A percentile compares a stretch with the other conserved stretches of the same genome.
These are phyloP conservation scores for Caenorhabditis sp. DNA, from an alignment of 2,888 invertebrate species.

Conservation along the genomic window DNA sequence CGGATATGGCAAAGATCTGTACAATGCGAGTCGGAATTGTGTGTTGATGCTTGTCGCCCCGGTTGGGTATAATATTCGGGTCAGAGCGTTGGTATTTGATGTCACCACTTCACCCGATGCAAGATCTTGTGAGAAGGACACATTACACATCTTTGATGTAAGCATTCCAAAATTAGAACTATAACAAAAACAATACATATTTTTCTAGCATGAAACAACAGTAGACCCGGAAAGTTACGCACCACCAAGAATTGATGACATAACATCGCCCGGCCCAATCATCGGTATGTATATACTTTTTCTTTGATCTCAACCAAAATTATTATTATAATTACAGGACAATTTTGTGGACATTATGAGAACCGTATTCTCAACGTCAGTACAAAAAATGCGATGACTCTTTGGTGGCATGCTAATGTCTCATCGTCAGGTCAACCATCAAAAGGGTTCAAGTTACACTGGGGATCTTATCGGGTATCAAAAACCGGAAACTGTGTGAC, in stretches of 20 bases:
- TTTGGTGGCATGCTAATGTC: conserved; percentile 58
- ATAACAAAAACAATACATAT: neutral
- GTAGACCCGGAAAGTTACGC: conserved; percentile 45
- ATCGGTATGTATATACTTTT: conserved; percentile 43
- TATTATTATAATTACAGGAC: conserved; percentile 42
- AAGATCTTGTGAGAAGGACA: conserved; percentile 47
- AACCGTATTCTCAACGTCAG: conserved; percentile 46
- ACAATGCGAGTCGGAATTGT: conserved; percentile 54
- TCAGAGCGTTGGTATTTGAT: conserved; percentile 49
- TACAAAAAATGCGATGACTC: conserved; percentile 54
- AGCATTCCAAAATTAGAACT: conserved; percentile 21
- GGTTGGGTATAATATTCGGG: conserved; percentile 50
- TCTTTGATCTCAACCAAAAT: conserved; percentile 3
- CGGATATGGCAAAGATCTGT: conserved; percentile 44
- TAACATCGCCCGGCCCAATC: conserved; percentile 52
- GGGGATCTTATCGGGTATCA: conserved; percentile 47
- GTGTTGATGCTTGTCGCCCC: conserved; percentile 53
- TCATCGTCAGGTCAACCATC: conserved; percentile 24
- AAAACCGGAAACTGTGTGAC: conserved; percentile 37
- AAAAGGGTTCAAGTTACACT: conserved; percentile 54
- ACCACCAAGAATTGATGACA: conserved; percentile 49
- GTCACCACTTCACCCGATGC: conserved; percentile 38
- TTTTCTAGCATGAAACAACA: conserved; percentile 52
- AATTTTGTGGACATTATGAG: conserved; percentile 52
- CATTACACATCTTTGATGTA: conserved; percentile 56